phyloP scores from a whole-genome alignment of 2,888 invertebrate genomes.

The Lagria hirta region DNA sequence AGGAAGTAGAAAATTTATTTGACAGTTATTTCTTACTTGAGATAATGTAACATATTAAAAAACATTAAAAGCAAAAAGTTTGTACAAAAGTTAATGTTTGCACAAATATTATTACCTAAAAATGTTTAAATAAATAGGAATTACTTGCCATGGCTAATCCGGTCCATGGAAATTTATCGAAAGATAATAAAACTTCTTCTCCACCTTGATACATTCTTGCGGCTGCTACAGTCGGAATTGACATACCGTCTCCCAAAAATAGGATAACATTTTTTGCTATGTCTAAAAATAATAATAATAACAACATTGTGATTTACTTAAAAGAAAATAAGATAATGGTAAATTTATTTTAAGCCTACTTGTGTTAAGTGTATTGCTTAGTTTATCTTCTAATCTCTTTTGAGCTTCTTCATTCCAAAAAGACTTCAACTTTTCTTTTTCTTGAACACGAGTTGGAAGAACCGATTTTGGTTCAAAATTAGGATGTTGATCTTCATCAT shows the following conservation, averaged over 20 bases:
- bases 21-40: background rate
- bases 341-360: no score
- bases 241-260: constrained; percentile 88
- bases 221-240: constrained; percentile 78
- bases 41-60: background rate
- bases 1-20: background rate
- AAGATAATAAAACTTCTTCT: constrained; percentile 70
- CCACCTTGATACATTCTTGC: constrained; percentile 76
- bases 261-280: constrained; percentile 75
- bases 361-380: no score
- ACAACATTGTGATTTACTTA: no score
- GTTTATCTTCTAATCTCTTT: no score
- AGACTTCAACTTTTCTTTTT: no score
- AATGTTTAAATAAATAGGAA: background rate
- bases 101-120: no score
- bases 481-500: no score
- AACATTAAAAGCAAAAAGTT: background rate
- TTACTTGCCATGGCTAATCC: constrained; percentile 70
- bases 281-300: constrained; percentile 35
- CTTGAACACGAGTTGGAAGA: no score
- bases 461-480: no score
- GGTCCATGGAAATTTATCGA: constrained; percentile 74
- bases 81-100: no score
- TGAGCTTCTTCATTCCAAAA: no score
- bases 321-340: no score